Conservation (phyloP, 2,797 vertebrate genomes). For the Gobionotothen gibberifrons region DNA sequence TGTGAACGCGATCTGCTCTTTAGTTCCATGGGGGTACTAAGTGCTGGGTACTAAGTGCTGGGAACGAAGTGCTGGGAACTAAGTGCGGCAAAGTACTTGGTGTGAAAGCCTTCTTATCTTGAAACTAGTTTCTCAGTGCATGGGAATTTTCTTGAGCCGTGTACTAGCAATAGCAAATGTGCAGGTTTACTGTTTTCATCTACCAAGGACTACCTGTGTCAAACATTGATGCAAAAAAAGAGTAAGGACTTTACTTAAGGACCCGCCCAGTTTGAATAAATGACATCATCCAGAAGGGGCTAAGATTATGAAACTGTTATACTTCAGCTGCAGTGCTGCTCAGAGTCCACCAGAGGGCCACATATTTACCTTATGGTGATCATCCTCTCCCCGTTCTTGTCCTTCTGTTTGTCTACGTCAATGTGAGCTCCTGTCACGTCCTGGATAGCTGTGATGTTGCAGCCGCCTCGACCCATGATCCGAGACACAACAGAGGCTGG, state of each 20-base stretch:
- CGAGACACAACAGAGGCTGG: constrained; percentile 97
- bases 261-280: background rate
- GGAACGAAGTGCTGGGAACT: too few relatives aligned
- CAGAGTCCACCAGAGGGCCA: constrained; percentile 42
- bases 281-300: constrained; percentile 23
- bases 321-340: constrained; percentile 9
- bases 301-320: background rate
- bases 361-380: constrained; percentile 94
- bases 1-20: too few relatives aligned
- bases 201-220: too few relatives aligned
- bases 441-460: constrained; percentile 99
- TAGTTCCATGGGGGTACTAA: too few relatives aligned
- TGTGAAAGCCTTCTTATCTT: background rate
- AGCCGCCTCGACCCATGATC: constrained; percentile 99
- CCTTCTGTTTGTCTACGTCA: constrained; percentile 99
- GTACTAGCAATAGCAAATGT: constrained; percentile 1
- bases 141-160: background rate
- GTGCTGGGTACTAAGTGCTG: too few relatives aligned
- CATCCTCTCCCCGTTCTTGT: constrained; percentile 99
- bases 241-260: too few relatives aligned
- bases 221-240: background rate
- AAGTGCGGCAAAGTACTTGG: too few relatives aligned
- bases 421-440: constrained; percentile 99
- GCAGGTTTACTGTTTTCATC: background rate
- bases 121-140: background rate